These are phyloP conservation scores for Apodemus sylvaticus DNA, from an alignment of 2,113 vertebrate species.

Conservation along the genomic window DNA sequence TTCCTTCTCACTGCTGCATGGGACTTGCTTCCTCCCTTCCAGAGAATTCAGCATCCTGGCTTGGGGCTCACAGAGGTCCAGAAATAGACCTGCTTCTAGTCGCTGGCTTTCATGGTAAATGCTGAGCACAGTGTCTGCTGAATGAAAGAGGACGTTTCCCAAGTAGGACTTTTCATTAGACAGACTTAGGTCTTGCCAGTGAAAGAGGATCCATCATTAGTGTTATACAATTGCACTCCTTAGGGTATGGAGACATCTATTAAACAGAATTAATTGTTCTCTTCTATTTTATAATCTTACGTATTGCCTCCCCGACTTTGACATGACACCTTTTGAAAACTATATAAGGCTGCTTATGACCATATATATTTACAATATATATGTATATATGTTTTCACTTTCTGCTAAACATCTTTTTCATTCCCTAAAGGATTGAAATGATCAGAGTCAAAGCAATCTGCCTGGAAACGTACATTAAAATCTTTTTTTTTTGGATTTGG, in stretches of 20 bases:
- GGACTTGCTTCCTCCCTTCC: background rate
- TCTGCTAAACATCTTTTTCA: slow-evolving; percentile 13
- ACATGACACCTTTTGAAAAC: slow-evolving; percentile 1
- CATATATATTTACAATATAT: background rate
- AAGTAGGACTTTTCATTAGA: background rate
- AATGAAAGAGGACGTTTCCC: background rate
- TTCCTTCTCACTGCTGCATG: background rate
- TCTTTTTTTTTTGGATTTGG: too few species aligned
- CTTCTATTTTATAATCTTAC: slow-evolving; percentile 41
- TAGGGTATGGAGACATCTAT: slow-evolving; percentile 35
- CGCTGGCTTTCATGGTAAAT: background rate
- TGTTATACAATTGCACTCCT: slow-evolving; percentile 43
- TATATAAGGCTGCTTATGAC: slow-evolving; percentile 32
- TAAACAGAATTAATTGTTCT: slow-evolving; percentile 27
- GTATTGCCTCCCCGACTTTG: background rate
- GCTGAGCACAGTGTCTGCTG: background rate
- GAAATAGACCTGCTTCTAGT: background rate
- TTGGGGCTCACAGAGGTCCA: background rate
- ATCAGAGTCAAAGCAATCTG: slow-evolving; percentile 1
- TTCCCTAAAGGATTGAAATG: slow-evolving; percentile 24
- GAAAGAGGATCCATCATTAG: slow-evolving; percentile 21
- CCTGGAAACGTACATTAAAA: background rate
- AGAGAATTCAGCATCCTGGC: background rate
- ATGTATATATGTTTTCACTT: background rate
- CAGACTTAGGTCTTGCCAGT: background rate